Evolutionary conservation across 2,113 vertebrate species (phyloP).

Genomic region (Bothrops jararaca): DNA sequence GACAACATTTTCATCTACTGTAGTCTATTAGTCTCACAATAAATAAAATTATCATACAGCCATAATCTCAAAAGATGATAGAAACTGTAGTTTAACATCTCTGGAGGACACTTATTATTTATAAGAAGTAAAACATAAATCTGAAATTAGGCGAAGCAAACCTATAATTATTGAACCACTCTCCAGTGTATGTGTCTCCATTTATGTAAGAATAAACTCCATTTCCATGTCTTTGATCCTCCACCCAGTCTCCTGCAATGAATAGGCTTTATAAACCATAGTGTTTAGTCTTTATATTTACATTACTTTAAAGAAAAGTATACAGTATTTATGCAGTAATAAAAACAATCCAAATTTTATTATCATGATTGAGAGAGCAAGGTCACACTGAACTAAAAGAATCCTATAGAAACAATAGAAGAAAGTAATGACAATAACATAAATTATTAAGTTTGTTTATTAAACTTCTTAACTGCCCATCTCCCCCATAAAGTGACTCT

Average conservation of each 20-base stretch:
- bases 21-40: neutral
- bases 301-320: neutral
- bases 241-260: conserved; percentile 81
- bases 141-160: conserved; percentile 41
- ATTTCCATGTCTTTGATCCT: conserved; percentile 80
- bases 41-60: neutral
- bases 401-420: neutral
- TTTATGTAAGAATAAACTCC: conserved; percentile 88
- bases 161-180: conserved; percentile 85
- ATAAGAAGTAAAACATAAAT: neutral
- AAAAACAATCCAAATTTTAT: conserved; percentile 17
- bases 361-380: neutral
- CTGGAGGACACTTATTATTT: neutral
- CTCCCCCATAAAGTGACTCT: neutral
- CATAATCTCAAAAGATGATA: neutral
- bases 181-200: conserved; percentile 85
- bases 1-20: neutral
- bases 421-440: neutral
- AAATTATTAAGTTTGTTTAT: neutral
- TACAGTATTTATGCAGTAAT: neutral
- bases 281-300: neutral
- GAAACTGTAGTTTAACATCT: neutral
- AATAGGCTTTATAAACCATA: accelerated
- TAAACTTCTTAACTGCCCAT: neutral
- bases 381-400: neutral